These are phyloP conservation scores for Coleophora flavipennella DNA, from an alignment of 2,888 invertebrate species.

Conservation along the genomic window DNA sequence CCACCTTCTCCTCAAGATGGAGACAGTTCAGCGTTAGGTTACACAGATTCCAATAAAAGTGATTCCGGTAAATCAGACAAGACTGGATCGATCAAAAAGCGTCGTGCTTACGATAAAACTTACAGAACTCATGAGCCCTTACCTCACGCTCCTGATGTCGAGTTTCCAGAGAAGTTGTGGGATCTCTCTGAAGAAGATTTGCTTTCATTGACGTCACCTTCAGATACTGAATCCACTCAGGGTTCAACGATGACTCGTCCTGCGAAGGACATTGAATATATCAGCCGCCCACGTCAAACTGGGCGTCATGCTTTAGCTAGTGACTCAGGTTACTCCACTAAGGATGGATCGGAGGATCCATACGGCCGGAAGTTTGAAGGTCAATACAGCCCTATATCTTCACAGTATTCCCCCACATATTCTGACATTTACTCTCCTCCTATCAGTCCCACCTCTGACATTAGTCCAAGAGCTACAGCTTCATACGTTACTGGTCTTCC, in stretches of 20 bases:
- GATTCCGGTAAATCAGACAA: slow-evolving; percentile 68
- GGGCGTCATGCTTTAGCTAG: slow-evolving; percentile 71
- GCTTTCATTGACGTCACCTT: slow-evolving; percentile 63
- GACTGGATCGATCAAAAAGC: slow-evolving; percentile 71
- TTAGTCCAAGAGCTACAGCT: slow-evolving; percentile 53
- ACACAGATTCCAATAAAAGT: slow-evolving; percentile 65
- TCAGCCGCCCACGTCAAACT: slow-evolving; percentile 71
- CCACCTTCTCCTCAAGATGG: slow-evolving; percentile 46
- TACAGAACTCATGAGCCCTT: slow-evolving; percentile 90
- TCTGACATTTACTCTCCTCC: slow-evolving; percentile 69
- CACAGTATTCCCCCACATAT: slow-evolving; percentile 61
- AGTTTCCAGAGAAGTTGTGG: slow-evolving; percentile 87
- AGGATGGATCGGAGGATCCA: slow-evolving; percentile 58
- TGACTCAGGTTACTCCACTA: slow-evolving; percentile 63
- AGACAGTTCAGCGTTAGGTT: slow-evolving; percentile 67
- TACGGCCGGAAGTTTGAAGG: slow-evolving; percentile 50
- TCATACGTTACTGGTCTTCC: slow-evolving; percentile 53
- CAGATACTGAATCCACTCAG: slow-evolving; percentile 74
- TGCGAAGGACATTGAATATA: slow-evolving; percentile 75
- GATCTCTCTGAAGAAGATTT: slow-evolving; percentile 80
- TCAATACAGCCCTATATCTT: slow-evolving; percentile 59
- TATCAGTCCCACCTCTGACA: slow-evolving; percentile 57
- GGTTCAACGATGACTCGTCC: slow-evolving; percentile 71
- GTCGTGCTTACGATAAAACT: slow-evolving; percentile 83
- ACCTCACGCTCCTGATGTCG: slow-evolving; percentile 79